Conservation (phyloP, 2,888 invertebrate species). For the Bellardia pandia region DNA sequence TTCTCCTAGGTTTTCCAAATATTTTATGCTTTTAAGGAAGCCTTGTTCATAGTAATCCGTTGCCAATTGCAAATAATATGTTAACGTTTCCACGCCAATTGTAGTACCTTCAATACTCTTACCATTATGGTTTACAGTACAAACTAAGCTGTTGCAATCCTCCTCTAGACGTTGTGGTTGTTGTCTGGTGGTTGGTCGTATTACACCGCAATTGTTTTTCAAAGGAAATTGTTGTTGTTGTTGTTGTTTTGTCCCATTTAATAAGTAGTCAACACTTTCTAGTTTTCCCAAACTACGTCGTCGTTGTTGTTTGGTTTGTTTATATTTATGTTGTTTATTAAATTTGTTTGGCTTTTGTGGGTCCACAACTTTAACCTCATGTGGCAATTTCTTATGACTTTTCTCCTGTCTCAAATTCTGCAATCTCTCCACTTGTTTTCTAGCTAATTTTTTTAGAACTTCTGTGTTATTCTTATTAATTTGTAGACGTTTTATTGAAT, state of each 20-base stretch:
- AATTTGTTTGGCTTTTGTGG: conserved; percentile 30
- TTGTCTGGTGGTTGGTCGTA: conserved; percentile 27
- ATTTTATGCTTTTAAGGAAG: conserved; percentile 81
- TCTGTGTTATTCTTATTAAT: conserved; percentile 72
- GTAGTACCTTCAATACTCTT: conserved; percentile 9
- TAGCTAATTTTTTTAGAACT: conserved; percentile 45
- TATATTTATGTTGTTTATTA: conserved; percentile 40
- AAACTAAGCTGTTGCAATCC: no score
- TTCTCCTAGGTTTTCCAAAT: conserved; percentile 82
- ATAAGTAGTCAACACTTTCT: conserved; percentile 63
- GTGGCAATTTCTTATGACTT: conserved; percentile 26
- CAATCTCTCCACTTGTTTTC: conserved; percentile 47
- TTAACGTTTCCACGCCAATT: conserved; percentile 53
- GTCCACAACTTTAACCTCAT: background rate
- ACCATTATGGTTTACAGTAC: background rate
- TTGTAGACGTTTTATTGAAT: conserved; percentile 79
- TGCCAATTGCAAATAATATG: conserved; percentile 80
- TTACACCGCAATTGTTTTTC: conserved; percentile 38
- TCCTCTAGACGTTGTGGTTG: background rate
- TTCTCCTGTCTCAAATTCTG: background rate
- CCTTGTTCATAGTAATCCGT: conserved; percentile 82
- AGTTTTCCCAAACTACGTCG: conserved; percentile 69
- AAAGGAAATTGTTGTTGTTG: conserved; percentile 50
- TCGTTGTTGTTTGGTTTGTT: conserved; percentile 15
- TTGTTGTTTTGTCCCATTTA: conserved; percentile 45